Base-by-base conservation (phyloP, 1,140 invertebrate species). In the Halictus rubicundus region DNA sequence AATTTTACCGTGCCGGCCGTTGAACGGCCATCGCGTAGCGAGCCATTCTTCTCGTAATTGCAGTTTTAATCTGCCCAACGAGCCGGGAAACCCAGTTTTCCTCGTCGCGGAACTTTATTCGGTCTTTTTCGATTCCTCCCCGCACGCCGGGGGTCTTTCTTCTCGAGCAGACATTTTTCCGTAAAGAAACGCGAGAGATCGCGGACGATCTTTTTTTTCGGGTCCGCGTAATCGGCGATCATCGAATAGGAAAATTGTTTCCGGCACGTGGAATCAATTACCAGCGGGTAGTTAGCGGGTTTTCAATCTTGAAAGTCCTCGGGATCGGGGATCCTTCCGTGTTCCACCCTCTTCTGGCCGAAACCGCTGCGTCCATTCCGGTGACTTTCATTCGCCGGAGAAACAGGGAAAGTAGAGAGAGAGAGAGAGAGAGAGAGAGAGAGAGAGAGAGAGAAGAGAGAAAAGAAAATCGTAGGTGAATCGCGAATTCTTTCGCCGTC, bases 41-140 rank as follows among this genome's bases (percentile, higher is more conserved):
- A 76, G 32, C 85, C 74, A 88, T 88, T 88, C 88, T 88, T 88
- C 83, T 82, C 79, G 84, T 91, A 90, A 90, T 91, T 90, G 88
- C 83, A 86, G 82, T 89, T 90, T 90, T 89, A 90, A 91, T 90
- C 86, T 85, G 81, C 80, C 87, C 83, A 72, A 14, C 78, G 73
- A 82, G 84, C 72, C 85, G 78, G 68, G 78, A 88, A 87, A 86
- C 87, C 68, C 63, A 80, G 78, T 89, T 86, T 80, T 54, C 65
- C 74, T 60, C 57, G 72, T 54, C 68, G 73, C 68, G 76, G 71
- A 52, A 57, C 54, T 57, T 83, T 82, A 70, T 81, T 86, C 77
- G 49, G 70, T 63, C 73, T 25, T 21, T 16, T 16, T 52, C 16
- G 14, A 5, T 52, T 14, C 14, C 42, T 49, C 66, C 57, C 27